Base-by-base conservation (phyloP, 2,888 invertebrate genomes). In the Laothoe populi region DNA sequence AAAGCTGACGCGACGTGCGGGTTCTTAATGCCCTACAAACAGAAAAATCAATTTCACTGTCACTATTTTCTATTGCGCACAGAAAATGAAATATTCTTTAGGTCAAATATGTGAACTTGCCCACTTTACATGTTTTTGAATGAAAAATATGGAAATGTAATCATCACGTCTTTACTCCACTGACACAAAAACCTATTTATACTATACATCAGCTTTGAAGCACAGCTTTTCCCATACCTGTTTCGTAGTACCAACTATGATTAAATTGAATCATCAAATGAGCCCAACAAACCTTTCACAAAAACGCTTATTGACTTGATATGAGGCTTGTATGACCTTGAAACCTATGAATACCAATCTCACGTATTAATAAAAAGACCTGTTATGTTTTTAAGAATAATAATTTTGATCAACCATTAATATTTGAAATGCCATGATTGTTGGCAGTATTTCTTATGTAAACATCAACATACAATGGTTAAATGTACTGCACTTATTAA, bases 391-490 rank as follows among this genome's bases (percentile, higher is more conserved):
- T 21, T 16, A 31, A 19, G 16, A 19, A 35, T 53, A 19, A 48
- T n/a, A 48, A 24, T 48, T 7, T 48, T 48, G 48, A 26, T 24
- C 48, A 48, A 13, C 24, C 24, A 48, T 31, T 31, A 35, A 19
- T 35, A 53, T 53, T 10, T 31, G 19, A 53, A 31, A 53, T 8
- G 4, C 48, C 38, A 48, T 60, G 48, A 48, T 48, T n/a, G 40
- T 40, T 60, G 48, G 24, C 69, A 67, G 66, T 68, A 63, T 61
- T 64, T 42, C 63, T 62, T 66, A 75, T 75, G 62, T 64, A 48
- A 63, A 64, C 67, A 75, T 75, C 75, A 73, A 65, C 73, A 76
- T 71, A 77, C 76, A 76, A 78, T 78, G 70, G 69, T 62, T 66
- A 60, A 64, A 62, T 73, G 5, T 71, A 73, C 73, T 75, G 71